Conservation (phyloP, 2,888 invertebrate species). For the Lasioglossum oenotherae region DNA sequence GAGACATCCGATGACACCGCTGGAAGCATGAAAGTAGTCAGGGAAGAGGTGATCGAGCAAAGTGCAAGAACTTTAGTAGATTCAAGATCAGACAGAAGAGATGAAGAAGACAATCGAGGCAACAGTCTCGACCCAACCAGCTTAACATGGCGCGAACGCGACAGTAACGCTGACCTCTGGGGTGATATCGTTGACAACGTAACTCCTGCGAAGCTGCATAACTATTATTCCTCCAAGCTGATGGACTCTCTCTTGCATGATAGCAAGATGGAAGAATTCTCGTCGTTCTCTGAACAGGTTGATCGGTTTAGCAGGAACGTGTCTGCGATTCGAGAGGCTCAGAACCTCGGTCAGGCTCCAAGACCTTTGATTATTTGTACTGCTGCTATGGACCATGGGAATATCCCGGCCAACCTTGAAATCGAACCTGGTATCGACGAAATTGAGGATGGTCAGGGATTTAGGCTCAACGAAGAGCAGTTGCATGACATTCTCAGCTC, state of each 20-base stretch:
- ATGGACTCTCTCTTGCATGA: background rate
- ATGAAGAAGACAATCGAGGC: background rate
- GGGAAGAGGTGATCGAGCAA: background rate
- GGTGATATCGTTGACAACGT: constrained; percentile 17
- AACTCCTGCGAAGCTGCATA: background rate
- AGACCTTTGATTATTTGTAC: background rate
- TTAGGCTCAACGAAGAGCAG: background rate
- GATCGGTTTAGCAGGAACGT: background rate
- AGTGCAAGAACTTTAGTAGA: background rate
- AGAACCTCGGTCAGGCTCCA: background rate
- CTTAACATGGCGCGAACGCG: background rate
- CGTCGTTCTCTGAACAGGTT: background rate
- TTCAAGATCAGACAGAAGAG: background rate
- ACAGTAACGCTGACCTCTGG: background rate
- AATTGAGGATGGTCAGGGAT: background rate
- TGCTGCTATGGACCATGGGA: background rate
- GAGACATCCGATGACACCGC: background rate
- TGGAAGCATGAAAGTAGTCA: background rate
- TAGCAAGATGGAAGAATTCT: background rate
- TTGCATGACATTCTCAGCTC: background rate
- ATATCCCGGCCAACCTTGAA: background rate
- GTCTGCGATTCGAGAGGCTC: background rate
- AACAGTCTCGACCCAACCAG: constrained; percentile 18
- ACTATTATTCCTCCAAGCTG: constrained; percentile 2
- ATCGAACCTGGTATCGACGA: background rate